phyloP scores from a whole-genome alignment of 1,140 invertebrate species.

The Drosophila orosa region DNA sequence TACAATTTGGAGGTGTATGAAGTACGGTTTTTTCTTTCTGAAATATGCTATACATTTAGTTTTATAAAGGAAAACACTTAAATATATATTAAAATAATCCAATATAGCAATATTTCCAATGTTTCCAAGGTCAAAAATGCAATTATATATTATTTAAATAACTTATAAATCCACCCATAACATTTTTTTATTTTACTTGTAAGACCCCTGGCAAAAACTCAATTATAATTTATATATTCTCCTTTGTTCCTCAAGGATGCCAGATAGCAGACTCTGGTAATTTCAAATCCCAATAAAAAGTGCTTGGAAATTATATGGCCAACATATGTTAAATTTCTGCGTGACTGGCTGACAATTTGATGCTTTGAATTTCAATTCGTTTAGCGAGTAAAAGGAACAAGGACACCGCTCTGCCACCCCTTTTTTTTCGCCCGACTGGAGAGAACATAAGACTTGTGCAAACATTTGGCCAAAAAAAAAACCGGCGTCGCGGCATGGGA shows the following conservation, averaged over 20 bases:
- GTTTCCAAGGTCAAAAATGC: neutral
- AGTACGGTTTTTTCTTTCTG: neutral
- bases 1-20: too few relatives aligned
- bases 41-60: neutral
- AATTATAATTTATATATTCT: neutral
- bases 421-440: constrained; percentile 45
- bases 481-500: constrained; percentile 12
- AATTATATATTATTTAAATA: neutral
- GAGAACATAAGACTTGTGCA: constrained; percentile 59
- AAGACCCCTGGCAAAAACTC: too few relatives aligned
- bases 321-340: constrained; percentile 77
- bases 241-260: constrained; percentile 1
- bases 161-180: neutral
- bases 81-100: neutral
- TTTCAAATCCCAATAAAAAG: constrained; percentile 32
- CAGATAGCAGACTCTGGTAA: constrained; percentile 25
- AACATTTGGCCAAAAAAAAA: constrained; percentile 68
- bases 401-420: constrained; percentile 31
- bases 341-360: constrained; percentile 70
- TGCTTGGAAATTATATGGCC: constrained; percentile 67
- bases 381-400: constrained; percentile 15
- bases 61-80: neutral
- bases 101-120: too few relatives aligned
- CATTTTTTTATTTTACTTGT: neutral
- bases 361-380: constrained; percentile 79